Conservation (phyloP, 2,113 vertebrate species). For the Perca flavescens region DNA sequence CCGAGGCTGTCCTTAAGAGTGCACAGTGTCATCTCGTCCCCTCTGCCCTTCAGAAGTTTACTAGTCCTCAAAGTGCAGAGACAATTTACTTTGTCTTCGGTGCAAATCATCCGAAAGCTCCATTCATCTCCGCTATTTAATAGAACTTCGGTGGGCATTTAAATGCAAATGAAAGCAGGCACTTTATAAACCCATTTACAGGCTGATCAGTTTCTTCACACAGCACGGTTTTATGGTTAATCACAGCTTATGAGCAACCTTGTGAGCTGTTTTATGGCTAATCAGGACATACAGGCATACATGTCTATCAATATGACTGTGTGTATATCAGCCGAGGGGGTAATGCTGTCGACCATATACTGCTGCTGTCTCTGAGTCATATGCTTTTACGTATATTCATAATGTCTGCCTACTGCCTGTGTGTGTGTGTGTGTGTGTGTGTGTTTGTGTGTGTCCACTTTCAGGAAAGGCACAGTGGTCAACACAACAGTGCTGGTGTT, state of each 20-base stretch:
- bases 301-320: constrained; percentile 25
- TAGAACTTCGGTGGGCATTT: constrained; percentile 53
- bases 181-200: constrained; percentile 73
- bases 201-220: constrained; percentile 64
- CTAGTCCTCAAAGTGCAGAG: constrained; percentile 16
- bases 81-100: constrained; percentile 14
- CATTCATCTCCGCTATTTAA: constrained; percentile 12
- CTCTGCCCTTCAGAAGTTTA: constrained; percentile 39
- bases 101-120: constrained; percentile 7
- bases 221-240: constrained; percentile 71
- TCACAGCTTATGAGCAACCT: constrained; percentile 46
- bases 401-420: neutral
- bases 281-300: constrained; percentile 52
- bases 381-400: constrained; percentile 38
- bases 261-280: constrained; percentile 63
- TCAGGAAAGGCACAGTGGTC: constrained; percentile 89
- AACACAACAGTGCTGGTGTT: constrained; percentile 88
- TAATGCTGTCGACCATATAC: constrained; percentile 45
- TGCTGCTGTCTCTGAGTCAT: constrained; percentile 49
- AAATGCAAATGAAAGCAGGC: constrained; percentile 77
- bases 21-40: neutral
- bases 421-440: constrained; percentile 39
- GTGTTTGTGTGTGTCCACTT: constrained; percentile 31
- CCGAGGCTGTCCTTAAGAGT: constrained; percentile 21
- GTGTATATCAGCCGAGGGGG: constrained; percentile 58